Evolutionary conservation across 2,113 vertebrate species (phyloP).

Genomic region (Paramormyrops kingsleyae): DNA sequence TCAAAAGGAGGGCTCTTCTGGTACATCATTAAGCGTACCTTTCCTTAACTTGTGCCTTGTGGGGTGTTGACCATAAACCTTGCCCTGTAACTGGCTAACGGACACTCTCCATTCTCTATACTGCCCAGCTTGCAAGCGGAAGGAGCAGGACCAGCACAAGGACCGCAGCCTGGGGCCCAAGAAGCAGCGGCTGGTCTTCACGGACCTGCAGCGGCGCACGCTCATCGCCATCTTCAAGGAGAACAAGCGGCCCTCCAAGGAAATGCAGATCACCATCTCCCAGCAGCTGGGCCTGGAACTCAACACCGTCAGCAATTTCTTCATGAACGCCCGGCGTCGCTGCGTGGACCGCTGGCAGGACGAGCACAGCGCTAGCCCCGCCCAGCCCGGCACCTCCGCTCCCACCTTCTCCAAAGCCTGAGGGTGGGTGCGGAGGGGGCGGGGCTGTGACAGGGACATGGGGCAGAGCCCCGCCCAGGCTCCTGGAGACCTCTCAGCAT

Average conservation of each 20-base stretch:
- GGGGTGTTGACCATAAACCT: neutral
- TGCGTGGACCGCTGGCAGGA: constrained; percentile 91
- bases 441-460: constrained; percentile 21
- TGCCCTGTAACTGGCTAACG: neutral
- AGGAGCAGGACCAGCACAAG: constrained; percentile 90
- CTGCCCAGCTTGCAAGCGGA: constrained; percentile 86
- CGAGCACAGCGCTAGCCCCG: constrained; percentile 68
- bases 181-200: constrained; percentile 98
- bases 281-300: constrained; percentile 97
- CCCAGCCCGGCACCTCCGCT: constrained; percentile 70
- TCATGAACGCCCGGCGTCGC: constrained; percentile 96
- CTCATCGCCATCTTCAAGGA: constrained; percentile 98
- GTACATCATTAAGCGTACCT: neutral
- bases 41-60: neutral
- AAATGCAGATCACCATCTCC: constrained; percentile 97
- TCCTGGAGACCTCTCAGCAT: neutral
- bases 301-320: constrained; percentile 98
- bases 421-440: constrained; percentile 35
- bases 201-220: constrained; percentile 96
- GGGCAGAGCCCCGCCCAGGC: neutral
- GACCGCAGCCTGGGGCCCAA: constrained; percentile 89
- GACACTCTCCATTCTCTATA: neutral
- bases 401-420: constrained; percentile 92
- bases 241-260: constrained; percentile 95
- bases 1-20: neutral